Evolutionary conservation across 2,888 invertebrate species (phyloP).

Genomic region (Amaurobius ferox): DNA sequence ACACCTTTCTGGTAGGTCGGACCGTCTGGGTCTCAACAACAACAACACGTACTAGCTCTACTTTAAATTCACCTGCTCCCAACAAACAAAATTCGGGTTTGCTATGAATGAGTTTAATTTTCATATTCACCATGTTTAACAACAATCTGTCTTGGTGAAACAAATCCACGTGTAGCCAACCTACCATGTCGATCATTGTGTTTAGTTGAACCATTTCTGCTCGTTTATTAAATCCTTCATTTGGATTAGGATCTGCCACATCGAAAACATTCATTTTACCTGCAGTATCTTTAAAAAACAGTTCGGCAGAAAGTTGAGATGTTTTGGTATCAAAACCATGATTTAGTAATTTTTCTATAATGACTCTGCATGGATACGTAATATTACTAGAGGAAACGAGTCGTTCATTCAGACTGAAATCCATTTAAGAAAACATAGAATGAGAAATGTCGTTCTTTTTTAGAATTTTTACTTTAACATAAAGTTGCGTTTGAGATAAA

Average conservation of each 20-base stretch:
- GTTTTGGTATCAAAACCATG: constrained; percentile 26
- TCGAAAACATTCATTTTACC: constrained; percentile 33
- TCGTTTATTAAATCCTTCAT: constrained; percentile 36
- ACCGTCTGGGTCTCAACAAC: no score
- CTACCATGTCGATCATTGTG: constrained; percentile 45
- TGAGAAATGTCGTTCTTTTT: constrained; percentile 17
- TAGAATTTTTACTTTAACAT: constrained; percentile 32
- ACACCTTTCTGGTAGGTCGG: no score
- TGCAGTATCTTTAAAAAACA: constrained; percentile 39
- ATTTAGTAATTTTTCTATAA: constrained; percentile 31
- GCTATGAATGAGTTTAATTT: constrained; percentile 39
- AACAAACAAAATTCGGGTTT: constrained; percentile 27
- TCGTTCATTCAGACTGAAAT: constrained; percentile 31
- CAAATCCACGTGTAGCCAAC: constrained; percentile 46
- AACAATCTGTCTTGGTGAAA: constrained; percentile 44
- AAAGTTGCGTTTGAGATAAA: constrained; percentile 22
- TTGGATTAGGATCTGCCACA: neutral
- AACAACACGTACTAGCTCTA: neutral
- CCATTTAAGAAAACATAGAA: constrained; percentile 20
- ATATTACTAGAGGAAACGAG: constrained; percentile 23
- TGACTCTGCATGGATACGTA: constrained; percentile 22
- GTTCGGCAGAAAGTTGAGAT: constrained; percentile 22
- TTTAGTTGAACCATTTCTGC: neutral
- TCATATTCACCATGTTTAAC: constrained; percentile 21
- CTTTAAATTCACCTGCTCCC: neutral